Evolutionary conservation across 1,140 invertebrate species (phyloP), one percentile per base, ranked within the genome.

Genomic region (Lineus longissimus): DNA sequence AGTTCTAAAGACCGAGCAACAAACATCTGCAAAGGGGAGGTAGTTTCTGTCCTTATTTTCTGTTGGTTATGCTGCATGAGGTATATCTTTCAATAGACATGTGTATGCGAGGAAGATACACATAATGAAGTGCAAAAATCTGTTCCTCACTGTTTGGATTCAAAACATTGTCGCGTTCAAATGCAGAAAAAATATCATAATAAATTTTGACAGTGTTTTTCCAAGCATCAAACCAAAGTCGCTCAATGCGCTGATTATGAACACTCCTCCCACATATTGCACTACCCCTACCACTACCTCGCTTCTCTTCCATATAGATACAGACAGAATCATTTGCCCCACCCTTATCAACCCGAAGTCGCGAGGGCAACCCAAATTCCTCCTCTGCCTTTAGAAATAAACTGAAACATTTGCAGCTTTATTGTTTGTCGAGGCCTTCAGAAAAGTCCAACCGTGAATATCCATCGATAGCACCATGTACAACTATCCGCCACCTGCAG

Each of bases 221-320:
- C 47, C 47, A 27, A 4, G 25, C n/a, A 51, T 51, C 47, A 7
- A 51, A 4, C 47, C 47, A 51, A 9, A 51, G n/a, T 7, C 47
- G n/a, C 25, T 51, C 47, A 51, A 51, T 51, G 47, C 47, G 47
- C 47, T 51, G 47, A n/a, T 51, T 51, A n/a, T 51, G 47, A 4
- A 51, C 47, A 51, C 47, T 51, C 25, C 47, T 4, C n/a, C 47
- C 47, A 27, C 19, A 9, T 7, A 51, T 51, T 4, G n/a, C 6
- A 51, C 47, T 51, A n/a, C 47, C 47, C n/a, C 47, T 19, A 51
- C 25, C 25, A 23, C 25, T 19, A n/a, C 47, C 47, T 23, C 47
- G 4, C 25, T 23, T 23, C n/a, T 51, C 47, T n/a, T 23, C n/a
- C 47, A 51, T 51, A 51, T 23, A 51, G 4, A 4, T 51, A 23